Conservation (phyloP, 2,797 vertebrate species). For the Anabacerthia variegaticeps region DNA sequence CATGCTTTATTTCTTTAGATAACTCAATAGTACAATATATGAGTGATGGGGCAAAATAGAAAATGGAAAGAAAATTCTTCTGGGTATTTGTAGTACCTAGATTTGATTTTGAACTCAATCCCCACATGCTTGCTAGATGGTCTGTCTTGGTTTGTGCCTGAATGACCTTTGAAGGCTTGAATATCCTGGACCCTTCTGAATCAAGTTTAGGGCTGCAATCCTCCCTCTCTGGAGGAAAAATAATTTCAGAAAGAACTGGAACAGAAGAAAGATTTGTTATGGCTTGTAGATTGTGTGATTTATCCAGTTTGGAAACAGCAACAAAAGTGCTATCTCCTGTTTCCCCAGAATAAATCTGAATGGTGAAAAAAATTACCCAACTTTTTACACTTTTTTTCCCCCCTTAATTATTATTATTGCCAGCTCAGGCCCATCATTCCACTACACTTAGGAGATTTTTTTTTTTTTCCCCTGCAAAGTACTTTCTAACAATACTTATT, state of each 20-base stretch:
- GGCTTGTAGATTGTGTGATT: conserved; percentile 37
- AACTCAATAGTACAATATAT: conserved; percentile 52
- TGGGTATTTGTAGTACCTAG: conserved; percentile 48
- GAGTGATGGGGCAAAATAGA: conserved; percentile 60
- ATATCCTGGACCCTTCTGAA: conserved; percentile 32
- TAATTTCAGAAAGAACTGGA: conserved; percentile 31
- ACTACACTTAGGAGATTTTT: conserved; percentile 17
- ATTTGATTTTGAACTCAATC: conserved; percentile 47
- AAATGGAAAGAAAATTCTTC: conserved; percentile 66
- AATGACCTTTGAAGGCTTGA: conserved; percentile 38
- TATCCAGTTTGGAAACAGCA: conserved; percentile 53
- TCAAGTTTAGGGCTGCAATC: conserved; percentile 39
- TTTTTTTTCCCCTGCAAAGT: background rate
- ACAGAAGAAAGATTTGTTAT: conserved; percentile 57
- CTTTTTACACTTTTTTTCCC: background rate
- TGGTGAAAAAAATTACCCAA: conserved; percentile 42
- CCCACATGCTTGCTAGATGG: background rate
- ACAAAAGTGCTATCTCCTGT: background rate
- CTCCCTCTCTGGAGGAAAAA: conserved; percentile 35
- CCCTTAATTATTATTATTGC: conserved; percentile 29
- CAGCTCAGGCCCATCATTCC: conserved; percentile 36
- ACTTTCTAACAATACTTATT: conserved; percentile 62
- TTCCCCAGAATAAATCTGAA: conserved; percentile 32
- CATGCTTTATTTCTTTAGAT: conserved; percentile 60
- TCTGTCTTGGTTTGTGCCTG: conserved; percentile 53